Evolutionary conservation across 2,113 vertebrate genomes (phyloP).

Genomic region (Budorcas taxicolor): DNA sequence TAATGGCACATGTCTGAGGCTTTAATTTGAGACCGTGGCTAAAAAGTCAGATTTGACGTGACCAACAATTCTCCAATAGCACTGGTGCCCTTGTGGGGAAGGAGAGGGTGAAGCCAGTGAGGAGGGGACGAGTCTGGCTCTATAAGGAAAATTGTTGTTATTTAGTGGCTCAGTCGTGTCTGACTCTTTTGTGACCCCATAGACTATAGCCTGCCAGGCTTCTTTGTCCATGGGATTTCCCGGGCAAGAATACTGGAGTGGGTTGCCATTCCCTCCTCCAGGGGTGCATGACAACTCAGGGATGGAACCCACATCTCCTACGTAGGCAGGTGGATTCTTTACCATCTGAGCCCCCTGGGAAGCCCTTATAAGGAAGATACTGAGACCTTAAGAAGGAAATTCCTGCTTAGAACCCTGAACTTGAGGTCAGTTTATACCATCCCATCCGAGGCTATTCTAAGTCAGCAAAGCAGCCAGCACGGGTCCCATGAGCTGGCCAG

Average conservation of each 20-base stretch:
- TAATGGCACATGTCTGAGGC: conserved; percentile 7
- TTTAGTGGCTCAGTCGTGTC: neutral
- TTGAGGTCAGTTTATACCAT: neutral
- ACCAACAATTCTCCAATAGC: neutral
- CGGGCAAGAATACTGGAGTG: neutral
- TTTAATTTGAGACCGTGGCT: conserved; percentile 35
- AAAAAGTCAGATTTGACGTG: conserved; percentile 12
- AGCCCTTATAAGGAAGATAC: neutral
- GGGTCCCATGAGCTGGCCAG: neutral
- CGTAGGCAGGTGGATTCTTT: neutral
- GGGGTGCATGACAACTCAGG: neutral
- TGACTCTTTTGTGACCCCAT: neutral
- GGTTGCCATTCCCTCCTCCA: neutral
- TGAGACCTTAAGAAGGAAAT: neutral
- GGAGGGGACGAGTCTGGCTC: neutral
- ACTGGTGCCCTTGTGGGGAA: neutral
- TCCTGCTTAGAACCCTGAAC: neutral
- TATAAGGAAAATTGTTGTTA: neutral
- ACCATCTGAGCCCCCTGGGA: neutral
- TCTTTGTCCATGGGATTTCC: neutral
- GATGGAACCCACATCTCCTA: neutral
- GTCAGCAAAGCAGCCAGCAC: neutral
- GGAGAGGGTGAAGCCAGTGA: neutral
- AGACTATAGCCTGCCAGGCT: neutral
- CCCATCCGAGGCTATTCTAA: neutral